Percentiles rank a stretch among this genome's conserved stretches.
Evolutionary conservation across 1,140 invertebrate species (phyloP).

Genomic region (Drepana arcuata): DNA sequence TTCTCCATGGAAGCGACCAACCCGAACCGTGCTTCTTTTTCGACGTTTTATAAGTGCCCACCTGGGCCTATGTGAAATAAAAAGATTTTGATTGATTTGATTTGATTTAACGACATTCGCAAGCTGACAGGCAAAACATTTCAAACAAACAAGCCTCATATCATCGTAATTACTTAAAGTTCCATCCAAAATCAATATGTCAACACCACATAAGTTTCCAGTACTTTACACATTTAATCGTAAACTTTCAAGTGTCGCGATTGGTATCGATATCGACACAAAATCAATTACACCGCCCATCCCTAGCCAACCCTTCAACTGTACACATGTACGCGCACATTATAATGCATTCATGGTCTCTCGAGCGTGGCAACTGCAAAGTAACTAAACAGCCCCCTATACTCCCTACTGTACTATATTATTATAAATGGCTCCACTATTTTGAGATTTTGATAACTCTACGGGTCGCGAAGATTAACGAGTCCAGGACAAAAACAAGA

Average conservation of each 20-base stretch:
- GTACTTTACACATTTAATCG: background rate
- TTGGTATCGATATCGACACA: conserved; percentile 13
- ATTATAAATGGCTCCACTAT: no score
- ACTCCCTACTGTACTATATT: no score
- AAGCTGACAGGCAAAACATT: no score
- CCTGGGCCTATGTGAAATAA: no score
- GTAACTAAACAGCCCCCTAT: no score
- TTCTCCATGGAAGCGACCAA: no score
- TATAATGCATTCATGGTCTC: conserved; percentile 65
- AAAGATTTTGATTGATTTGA: background rate
- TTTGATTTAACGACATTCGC: background rate
- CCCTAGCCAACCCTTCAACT: conserved; percentile 42
- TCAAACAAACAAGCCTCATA: no score
- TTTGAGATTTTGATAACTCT: no score
- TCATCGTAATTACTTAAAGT: background rate
- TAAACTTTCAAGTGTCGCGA: conserved; percentile 1
- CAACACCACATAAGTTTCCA: background rate
- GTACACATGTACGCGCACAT: conserved; percentile 34
- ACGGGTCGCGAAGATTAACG: no score
- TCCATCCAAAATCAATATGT: background rate
- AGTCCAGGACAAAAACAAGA: no score
- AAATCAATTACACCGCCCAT: conserved; percentile 18
- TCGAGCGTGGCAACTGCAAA: conserved; percentile 60
- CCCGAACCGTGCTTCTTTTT: no score
- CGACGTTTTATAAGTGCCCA: no score